phyloP scores from a whole-genome alignment of 2,797 vertebrate genomes.

The Atherinosoma microstoma region DNA sequence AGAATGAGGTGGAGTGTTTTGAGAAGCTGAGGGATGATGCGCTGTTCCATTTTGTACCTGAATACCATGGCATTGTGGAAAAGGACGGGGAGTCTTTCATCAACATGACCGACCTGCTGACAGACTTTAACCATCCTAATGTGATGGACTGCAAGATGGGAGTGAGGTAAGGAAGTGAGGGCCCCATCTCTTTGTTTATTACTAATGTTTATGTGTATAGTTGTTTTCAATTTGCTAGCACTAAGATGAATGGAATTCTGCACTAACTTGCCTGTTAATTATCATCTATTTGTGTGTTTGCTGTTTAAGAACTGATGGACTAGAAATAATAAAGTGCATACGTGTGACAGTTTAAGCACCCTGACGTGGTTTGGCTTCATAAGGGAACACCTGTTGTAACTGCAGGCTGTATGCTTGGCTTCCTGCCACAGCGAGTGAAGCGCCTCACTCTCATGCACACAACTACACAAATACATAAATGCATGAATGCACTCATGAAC shows the following conservation, averaged over 20 bases:
- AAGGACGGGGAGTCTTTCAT: slow-evolving; percentile 93
- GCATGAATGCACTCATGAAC: slow-evolving; percentile 13
- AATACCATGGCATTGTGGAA: slow-evolving; percentile 91
- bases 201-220: too few species aligned
- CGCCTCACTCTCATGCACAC: slow-evolving; percentile 46
- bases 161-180: slow-evolving; percentile 84
- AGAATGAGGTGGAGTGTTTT: slow-evolving; percentile 93
- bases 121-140: slow-evolving; percentile 90
- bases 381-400: slow-evolving; percentile 79
- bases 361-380: slow-evolving; percentile 40
- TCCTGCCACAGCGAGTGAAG: slow-evolving; percentile 76
- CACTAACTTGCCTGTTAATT: background rate
- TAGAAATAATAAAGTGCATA: slow-evolving; percentile 18
- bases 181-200: background rate
- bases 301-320: background rate
- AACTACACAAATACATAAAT: slow-evolving; percentile 21
- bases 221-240: background rate
- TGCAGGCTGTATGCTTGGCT: slow-evolving; percentile 71
- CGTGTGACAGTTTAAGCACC: slow-evolving; percentile 5
- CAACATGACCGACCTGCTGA: slow-evolving; percentile 93
- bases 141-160: slow-evolving; percentile 99
- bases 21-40: slow-evolving; percentile 88
- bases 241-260: background rate
- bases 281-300: background rate
- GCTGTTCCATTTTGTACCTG: slow-evolving; percentile 88